Evolutionary conservation across 2,797 vertebrate species (phyloP), one percentile per base, ranked within the genome.

Genomic region (Dendrocincla tyrannina): DNA sequence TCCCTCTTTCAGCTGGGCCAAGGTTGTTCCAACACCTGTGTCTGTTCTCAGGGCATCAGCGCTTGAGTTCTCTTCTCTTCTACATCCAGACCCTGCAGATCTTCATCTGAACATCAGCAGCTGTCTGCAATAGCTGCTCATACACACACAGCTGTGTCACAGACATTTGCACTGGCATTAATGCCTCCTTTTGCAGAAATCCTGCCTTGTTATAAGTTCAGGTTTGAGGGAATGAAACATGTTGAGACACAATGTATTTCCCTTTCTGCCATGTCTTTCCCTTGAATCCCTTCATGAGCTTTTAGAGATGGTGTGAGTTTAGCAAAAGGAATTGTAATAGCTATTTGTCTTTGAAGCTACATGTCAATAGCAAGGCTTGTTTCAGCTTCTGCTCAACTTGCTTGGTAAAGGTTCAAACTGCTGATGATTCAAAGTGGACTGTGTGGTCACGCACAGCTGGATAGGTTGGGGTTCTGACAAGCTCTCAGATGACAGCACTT

Each of bases 21-120:
- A 32, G 33, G 18, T 52, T 64, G 20, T 49, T 50, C 32, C 0
- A 1, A 3, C 0, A 3, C 28, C 75, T 41, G 16, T 24, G n/a
- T 17, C 60, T 27, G 37, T 68, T 64, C 24, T 69, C 30, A 9
- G 47, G 62, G 32, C 55, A 80, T 41, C 0, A 0, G 49, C 0
- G 0, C 67, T 62, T 67, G 33, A 41, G 14, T 69, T 80, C 55
- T 41, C 37, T 69, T 78, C 46, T 64, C 20, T n/a, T 35, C 60
- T 35, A 28, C 37, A 44, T 55, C 53, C 60, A 44, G 37, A 47
- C 22, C 53, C 60, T 69, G 58, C 27, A 72, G 32, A 32, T 70
- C 86, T 88, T 70, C 32, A 19, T 33, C 53, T 47, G 64, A 68
- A 24, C 17, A 10, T 47, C 56, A 6, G 1, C 44, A 78, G 79